These are phyloP conservation scores for Phyllostomus discolor DNA, from an alignment of 2,113 vertebrate species.

Conservation along the genomic window DNA sequence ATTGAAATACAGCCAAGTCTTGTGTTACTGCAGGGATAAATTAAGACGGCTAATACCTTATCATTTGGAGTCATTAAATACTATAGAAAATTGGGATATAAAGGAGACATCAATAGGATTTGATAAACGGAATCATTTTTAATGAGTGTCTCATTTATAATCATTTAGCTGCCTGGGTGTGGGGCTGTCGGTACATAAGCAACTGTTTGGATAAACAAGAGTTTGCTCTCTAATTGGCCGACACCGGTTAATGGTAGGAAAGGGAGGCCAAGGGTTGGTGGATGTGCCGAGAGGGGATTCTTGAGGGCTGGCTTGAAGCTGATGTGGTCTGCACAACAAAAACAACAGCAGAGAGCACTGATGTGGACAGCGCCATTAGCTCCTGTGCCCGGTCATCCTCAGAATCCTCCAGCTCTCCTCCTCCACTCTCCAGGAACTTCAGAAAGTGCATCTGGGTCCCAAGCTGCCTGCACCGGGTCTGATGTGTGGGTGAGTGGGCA, in stretches of 20 bases:
- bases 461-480: neutral
- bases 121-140: slow-evolving; percentile 28
- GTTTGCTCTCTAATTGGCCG: slow-evolving; percentile 14
- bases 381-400: accelerated
- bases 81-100: neutral
- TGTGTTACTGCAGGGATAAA: neutral
- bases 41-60: neutral
- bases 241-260: neutral
- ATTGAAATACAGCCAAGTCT: neutral
- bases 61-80: neutral
- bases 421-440: neutral
- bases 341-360: neutral
- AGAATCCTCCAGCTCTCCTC: neutral
- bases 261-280: neutral
- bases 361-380: neutral
- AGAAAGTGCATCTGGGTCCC: neutral
- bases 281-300: neutral
- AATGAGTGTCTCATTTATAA: slow-evolving; percentile 11
- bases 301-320: neutral
- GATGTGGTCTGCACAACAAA: neutral
- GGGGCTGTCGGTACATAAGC: neutral
- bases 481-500: neutral
- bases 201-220: neutral
- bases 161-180: slow-evolving; percentile 8
- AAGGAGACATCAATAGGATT: neutral